A percentile compares a stretch with the other conserved stretches of the same genome.
Conservation (phyloP, 2,888 invertebrate genomes). For the Calephelis perditalis region DNA sequence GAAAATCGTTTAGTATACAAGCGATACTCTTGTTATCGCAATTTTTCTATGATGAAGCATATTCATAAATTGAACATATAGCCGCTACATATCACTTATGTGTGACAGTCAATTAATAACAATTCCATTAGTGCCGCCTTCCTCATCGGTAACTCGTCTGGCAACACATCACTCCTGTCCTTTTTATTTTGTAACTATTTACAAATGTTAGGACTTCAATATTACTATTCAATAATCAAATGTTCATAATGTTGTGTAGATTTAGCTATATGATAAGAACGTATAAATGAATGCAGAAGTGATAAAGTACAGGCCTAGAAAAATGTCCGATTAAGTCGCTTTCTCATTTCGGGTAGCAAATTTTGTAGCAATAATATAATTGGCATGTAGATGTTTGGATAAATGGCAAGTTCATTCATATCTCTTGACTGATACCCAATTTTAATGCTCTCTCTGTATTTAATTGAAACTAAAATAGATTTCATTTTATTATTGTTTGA, state of each 20-base stretch:
- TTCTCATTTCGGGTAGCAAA: conserved; percentile 17
- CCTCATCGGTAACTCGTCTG: conserved; percentile 38
- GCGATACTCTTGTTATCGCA: conserved; percentile 3
- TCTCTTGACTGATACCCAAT: conserved; percentile 9
- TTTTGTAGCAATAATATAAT: conserved; percentile 25
- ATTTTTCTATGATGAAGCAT: conserved; percentile 21
- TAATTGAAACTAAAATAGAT: no score
- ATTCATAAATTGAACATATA: conserved; percentile 27
- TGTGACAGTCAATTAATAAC: conserved; percentile 66
- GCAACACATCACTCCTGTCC: conserved; percentile 46
- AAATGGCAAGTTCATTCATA: background rate
- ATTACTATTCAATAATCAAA: conserved; percentile 53
- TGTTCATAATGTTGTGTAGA: conserved; percentile 68
- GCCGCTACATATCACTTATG: conserved; percentile 63
- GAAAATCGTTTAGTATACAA: background rate
- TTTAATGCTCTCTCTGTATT: background rate
- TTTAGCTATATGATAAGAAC: conserved; percentile 48
- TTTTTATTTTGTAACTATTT: conserved; percentile 54
- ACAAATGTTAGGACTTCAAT: conserved; percentile 50
- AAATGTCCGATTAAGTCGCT: conserved; percentile 22
- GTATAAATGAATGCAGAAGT: conserved; percentile 45
- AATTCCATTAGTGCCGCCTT: conserved; percentile 35
- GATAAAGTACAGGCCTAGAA: conserved; percentile 54
- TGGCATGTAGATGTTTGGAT: conserved; percentile 21
- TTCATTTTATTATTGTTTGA: no score